Base-by-base conservation (phyloP, 2,888 invertebrate species). In the Antitype chi region DNA sequence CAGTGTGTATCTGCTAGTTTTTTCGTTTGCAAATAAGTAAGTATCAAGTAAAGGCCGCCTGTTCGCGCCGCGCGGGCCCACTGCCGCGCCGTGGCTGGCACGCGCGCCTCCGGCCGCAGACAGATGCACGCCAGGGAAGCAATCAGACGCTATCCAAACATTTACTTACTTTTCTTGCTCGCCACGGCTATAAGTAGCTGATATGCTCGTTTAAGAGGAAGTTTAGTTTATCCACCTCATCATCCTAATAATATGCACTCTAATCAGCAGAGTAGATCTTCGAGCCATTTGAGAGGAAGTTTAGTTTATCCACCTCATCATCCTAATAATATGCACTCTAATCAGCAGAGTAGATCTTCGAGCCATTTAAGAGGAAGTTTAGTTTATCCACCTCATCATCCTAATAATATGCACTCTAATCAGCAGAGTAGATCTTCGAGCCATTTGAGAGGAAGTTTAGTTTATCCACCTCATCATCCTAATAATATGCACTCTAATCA, bases 51-150 rank as follows among this genome's bases (percentile, higher is more conserved):
- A 28, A 17, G 23, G 55, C 57, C 15, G 4, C 1, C 23, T 15
- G 49, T 9, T 28, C 49, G 47, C 9, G 60, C 25, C 62, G 69
- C 52, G 66, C 47, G 53, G 47, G 23, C 47, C 13, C 63, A 68
- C 78, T 74, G 84, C 77, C 86, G 86, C 63, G 64, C 73, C 78
- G 83, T 85, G 83, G 57, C 84, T 78, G 83, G 80, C 80, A 80
- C 81, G 87, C 86, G 74, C 75, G 77, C 76, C 77, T 73, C 75
- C 80, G 77, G 43, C 57, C 69, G 64, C 76, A 52, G 67, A 73
- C 73, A 59, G 64, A 57, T 71, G 85, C 74, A 20, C 59, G 28
- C 47, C 82, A 82, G 82, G 85, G 82, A 28, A 62, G 82, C 55
- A 82, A 64, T 85, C 68, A 49, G 53, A 55, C 57, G 49, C 52